Conservation (phyloP, 1,140 invertebrate species). For the Trichoplusia ni region DNA sequence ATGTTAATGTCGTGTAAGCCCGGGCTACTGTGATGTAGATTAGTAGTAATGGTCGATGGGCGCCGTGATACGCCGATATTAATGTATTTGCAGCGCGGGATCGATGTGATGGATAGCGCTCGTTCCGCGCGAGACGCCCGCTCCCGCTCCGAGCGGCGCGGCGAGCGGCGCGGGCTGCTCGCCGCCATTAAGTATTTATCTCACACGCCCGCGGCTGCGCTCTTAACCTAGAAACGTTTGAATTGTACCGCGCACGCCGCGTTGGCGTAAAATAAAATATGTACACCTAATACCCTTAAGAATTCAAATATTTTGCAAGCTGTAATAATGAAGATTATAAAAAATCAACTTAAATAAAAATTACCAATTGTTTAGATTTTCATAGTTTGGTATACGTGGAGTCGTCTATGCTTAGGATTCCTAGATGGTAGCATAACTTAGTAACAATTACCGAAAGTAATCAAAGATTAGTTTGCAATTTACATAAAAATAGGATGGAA, state of each 20-base stretch:
- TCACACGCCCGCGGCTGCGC: slow-evolving; percentile 2
- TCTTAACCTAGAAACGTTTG: slow-evolving; percentile 6
- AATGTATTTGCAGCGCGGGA: slow-evolving; percentile 4
- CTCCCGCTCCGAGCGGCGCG: slow-evolving; percentile 20
- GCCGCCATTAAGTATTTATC: slow-evolving; percentile 17
- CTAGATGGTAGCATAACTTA: no score
- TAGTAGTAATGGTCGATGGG: slow-evolving; percentile 4
- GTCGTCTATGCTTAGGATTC: no score
- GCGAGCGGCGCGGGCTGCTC: neutral
- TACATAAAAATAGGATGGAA: no score
- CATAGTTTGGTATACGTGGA: neutral
- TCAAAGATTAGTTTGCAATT: no score
- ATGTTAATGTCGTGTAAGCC: slow-evolving; percentile 22
- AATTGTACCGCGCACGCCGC: neutral
- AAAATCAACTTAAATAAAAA: neutral
- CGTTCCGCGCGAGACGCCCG: slow-evolving; percentile 18
- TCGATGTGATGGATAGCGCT: slow-evolving; percentile 30
- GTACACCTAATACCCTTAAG: slow-evolving; percentile 7
- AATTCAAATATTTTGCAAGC: slow-evolving; percentile 11
- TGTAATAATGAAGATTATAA: neutral
- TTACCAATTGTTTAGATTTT: neutral
- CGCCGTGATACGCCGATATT: slow-evolving; percentile 3
- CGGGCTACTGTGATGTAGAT: slow-evolving; percentile 12
- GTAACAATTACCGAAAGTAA: no score
- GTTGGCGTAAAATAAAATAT: slow-evolving; percentile 22